These are phyloP conservation scores for Origma solitaria DNA, from an alignment of 2,113 vertebrate genomes.

Conservation along the genomic window DNA sequence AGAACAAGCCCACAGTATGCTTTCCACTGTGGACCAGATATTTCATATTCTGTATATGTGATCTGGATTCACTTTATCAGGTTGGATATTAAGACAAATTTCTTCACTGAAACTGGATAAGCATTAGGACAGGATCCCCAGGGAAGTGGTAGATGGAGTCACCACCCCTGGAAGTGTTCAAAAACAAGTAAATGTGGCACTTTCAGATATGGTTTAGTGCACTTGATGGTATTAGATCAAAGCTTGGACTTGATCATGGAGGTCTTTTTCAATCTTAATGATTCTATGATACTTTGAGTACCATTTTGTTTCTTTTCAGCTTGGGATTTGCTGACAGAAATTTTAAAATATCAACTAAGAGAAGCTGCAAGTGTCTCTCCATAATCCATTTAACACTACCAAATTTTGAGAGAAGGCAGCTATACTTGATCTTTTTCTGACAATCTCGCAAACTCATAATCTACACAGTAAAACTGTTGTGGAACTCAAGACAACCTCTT, in stretches of 20 bases:
- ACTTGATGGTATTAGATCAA: not conserved
- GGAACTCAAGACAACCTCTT: not conserved
- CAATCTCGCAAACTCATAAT: not conserved
- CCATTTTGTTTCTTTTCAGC: not conserved
- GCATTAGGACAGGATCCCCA: not conserved
- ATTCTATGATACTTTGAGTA: not conserved
- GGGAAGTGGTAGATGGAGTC: not conserved
- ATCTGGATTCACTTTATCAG: not conserved
- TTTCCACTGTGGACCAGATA: not conserved
- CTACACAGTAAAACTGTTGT: not conserved
- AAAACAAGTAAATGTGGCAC: fast-evolving
- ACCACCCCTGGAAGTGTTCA: not conserved
- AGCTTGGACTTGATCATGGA: not conserved
- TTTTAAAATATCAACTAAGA: not conserved
- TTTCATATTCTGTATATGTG: not conserved
- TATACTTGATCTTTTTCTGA: not conserved
- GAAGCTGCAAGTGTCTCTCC: not conserved
- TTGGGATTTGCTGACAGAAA: not conserved
- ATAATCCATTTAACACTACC: not conserved
- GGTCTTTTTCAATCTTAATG: not conserved
- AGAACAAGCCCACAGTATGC: not conserved
- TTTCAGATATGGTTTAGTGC: too few species aligned
- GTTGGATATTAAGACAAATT: not conserved
- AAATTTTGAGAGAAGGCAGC: not conserved
- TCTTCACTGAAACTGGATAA: not conserved